Percentiles rank a stretch among this genome's conserved stretches.
phyloP scores from a whole-genome alignment of 1,140 invertebrate species.

The Platyura marginata region DNA sequence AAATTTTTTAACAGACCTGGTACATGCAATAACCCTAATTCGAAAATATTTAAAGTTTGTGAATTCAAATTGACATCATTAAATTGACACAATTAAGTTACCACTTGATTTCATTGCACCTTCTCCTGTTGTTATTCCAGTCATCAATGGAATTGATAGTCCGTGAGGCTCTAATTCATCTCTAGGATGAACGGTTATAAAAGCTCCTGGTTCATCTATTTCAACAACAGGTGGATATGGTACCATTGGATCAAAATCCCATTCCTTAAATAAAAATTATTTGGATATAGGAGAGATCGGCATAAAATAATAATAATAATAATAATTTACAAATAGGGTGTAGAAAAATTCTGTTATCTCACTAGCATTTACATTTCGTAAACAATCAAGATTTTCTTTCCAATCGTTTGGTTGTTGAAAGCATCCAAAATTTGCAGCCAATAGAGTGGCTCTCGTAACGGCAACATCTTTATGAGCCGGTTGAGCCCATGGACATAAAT shows the following conservation, averaged over 20 bases:
- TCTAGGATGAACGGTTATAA: conserved; percentile 36
- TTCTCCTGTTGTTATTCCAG: conserved; percentile 44
- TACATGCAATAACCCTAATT: conserved; percentile 15
- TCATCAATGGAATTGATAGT: conserved; percentile 40
- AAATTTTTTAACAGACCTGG: conserved; percentile 28
- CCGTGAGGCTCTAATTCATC: conserved; percentile 27
- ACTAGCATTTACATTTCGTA: conserved; percentile 32
- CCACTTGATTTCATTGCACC: conserved; percentile 42
- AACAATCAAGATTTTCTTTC: conserved; percentile 32
- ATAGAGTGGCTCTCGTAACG: conserved; percentile 33
- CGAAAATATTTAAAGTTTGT: background rate
- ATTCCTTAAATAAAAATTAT: conserved; percentile 29
- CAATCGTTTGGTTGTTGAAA: conserved; percentile 26
- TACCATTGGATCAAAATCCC: conserved; percentile 51
- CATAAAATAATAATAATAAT: too few relatives aligned
- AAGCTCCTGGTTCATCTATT: conserved; percentile 40
- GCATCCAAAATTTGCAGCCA: conserved; percentile 43
- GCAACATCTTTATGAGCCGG: conserved; percentile 38
- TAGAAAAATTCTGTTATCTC: conserved; percentile 41
- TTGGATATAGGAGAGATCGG: background rate
- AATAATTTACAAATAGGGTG: conserved; percentile 41
- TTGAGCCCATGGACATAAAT: conserved; percentile 57
- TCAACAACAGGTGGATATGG: conserved; percentile 53
- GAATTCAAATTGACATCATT: background rate
- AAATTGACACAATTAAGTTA: conserved; percentile 25